Conservation (phyloP, 2,797 vertebrate species). For the Poecilia picta region DNA sequence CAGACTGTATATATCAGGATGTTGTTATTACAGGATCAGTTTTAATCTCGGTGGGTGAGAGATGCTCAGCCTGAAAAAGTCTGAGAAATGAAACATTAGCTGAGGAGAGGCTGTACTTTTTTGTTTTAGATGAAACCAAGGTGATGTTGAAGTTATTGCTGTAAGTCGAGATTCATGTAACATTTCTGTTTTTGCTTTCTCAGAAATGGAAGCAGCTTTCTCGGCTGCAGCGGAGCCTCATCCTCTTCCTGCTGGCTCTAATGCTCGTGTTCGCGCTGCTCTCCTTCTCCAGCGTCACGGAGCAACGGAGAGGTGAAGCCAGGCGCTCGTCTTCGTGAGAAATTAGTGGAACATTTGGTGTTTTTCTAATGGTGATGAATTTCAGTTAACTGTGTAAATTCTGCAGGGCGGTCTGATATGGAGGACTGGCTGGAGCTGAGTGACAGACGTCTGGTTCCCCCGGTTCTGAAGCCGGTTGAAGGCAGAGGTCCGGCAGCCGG, state of each 20-base stretch:
- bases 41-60: too few relatives aligned
- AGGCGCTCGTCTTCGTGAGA: neutral
- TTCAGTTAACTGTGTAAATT: neutral
- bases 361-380: slow-evolving; percentile 6
- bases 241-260: slow-evolving; percentile 87
- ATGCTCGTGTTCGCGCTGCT: slow-evolving; percentile 85
- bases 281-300: slow-evolving; percentile 81
- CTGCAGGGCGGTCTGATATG: slow-evolving; percentile 74
- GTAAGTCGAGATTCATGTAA: slow-evolving; percentile 4
- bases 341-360: neutral
- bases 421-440: slow-evolving; percentile 75
- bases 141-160: neutral
- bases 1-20: too few relatives aligned
- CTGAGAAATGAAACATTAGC: too few relatives aligned
- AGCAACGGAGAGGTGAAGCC: slow-evolving; percentile 79
- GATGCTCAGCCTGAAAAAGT: too few relatives aligned
- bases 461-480: slow-evolving; percentile 62
- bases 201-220: slow-evolving; percentile 99
- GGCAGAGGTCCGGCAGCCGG: slow-evolving; percentile 43
- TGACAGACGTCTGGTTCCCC: slow-evolving; percentile 73
- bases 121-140: neutral
- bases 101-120: too few relatives aligned
- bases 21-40: too few relatives aligned
- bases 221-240: slow-evolving; percentile 88
- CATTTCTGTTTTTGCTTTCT: slow-evolving; percentile 32